Evolutionary conservation across 1,140 invertebrate genomes (phyloP).

Genomic region (Episyrphus balteatus): DNA sequence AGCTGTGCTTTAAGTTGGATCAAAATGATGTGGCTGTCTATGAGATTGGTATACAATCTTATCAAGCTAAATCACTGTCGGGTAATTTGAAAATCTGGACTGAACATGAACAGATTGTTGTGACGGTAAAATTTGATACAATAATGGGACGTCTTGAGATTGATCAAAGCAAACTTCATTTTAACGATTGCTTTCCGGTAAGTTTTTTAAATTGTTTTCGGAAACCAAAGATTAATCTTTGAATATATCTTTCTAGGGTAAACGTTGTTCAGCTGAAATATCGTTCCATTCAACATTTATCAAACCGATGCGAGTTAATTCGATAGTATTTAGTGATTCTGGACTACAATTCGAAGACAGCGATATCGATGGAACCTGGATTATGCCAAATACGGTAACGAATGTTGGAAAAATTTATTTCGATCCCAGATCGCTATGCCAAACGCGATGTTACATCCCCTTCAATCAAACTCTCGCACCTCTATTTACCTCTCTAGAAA

Average conservation of each 20-base stretch:
- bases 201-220: slow-evolving; percentile 30
- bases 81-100: slow-evolving; percentile 65
- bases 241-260: slow-evolving; percentile 49
- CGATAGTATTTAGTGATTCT: slow-evolving; percentile 26
- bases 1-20: slow-evolving; percentile 13
- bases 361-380: slow-evolving; percentile 38
- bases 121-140: slow-evolving; percentile 51
- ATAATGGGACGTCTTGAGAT: slow-evolving; percentile 48
- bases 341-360: slow-evolving; percentile 35
- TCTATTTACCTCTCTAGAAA: slow-evolving; percentile 1
- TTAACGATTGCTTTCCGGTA: slow-evolving; percentile 76
- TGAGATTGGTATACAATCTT: slow-evolving; percentile 56
- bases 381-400: slow-evolving; percentile 38
- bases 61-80: slow-evolving; percentile 54
- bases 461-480: not conserved
- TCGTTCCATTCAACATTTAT: slow-evolving; percentile 63
- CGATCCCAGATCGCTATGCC: slow-evolving; percentile 58
- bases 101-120: slow-evolving; percentile 54
- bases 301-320: slow-evolving; percentile 53
- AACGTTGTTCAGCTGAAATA: slow-evolving; percentile 59
- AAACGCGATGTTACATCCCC: slow-evolving; percentile 59
- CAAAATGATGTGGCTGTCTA: slow-evolving; percentile 50
- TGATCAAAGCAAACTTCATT: slow-evolving; percentile 52
- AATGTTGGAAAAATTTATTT: slow-evolving; percentile 45
- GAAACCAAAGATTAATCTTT: not conserved